Percentiles rank a stretch among this genome's conserved stretches.
These are phyloP conservation scores for Oreochromis aureus DNA, from an alignment of 2,113 vertebrate species.

Conservation along the genomic window DNA sequence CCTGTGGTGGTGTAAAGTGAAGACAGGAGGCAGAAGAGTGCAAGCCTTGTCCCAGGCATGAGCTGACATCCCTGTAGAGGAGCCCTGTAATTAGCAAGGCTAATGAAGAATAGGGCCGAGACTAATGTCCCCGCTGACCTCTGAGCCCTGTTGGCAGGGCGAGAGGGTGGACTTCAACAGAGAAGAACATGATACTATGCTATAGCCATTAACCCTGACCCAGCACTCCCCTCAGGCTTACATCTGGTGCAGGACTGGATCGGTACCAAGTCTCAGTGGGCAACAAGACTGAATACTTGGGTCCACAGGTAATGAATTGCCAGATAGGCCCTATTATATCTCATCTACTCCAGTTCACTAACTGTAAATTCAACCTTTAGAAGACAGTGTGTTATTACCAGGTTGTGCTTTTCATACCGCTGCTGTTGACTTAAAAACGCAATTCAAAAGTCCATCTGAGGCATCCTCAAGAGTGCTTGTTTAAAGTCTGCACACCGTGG, in stretches of 20 bases:
- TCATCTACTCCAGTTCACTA: slow-evolving; percentile 13
- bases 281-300: slow-evolving; percentile 45
- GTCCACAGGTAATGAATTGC: slow-evolving; percentile 50
- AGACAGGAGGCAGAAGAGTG: slow-evolving; percentile 28
- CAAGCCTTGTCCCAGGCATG: slow-evolving; percentile 13
- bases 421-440: slow-evolving; percentile 27
- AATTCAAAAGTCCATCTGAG: slow-evolving; percentile 29
- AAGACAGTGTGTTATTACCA: slow-evolving; percentile 10
- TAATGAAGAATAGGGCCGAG: slow-evolving; percentile 62
- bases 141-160: slow-evolving; percentile 35
- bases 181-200: slow-evolving; percentile 54
- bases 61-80: slow-evolving; percentile 47
- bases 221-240: slow-evolving; percentile 42
- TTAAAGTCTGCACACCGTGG: slow-evolving; percentile 23
- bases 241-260: slow-evolving; percentile 65
- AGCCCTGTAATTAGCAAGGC: slow-evolving; percentile 62
- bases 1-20: slow-evolving; percentile 8
- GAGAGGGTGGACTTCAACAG: slow-evolving; percentile 50
- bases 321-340: slow-evolving; percentile 40
- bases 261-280: slow-evolving; percentile 64
- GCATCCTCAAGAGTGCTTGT: slow-evolving; percentile 15
- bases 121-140: slow-evolving; percentile 61
- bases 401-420: background rate
- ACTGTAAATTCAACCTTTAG: slow-evolving; percentile 29
- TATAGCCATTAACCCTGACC: slow-evolving; percentile 63